Evolutionary conservation across 2,888 invertebrate genomes (phyloP), one percentile per base, ranked within the genome.

Genomic region (Chromoteleia sp.): DNA sequence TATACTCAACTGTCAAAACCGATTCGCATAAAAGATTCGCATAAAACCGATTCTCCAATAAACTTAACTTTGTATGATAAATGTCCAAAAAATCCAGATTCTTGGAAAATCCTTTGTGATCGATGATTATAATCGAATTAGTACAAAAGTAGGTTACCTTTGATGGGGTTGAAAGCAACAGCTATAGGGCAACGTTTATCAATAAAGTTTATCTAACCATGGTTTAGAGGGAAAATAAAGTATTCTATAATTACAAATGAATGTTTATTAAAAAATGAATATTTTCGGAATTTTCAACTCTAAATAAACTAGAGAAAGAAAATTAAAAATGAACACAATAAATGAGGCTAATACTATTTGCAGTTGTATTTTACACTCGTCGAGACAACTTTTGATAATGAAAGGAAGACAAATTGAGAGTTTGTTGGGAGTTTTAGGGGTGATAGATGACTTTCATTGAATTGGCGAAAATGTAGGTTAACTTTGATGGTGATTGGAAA

Each of bases 111-210:
- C 0, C 29, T 19, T 1, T 14, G 50, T 63, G 45, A 74, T 74
- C 25, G 54, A 59, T 63, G 56, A 54, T 54, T 63, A 56, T 63
- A 63, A 74, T 63, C 21, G 45, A 56, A 63, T 63, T 74, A 54
- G 43, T 39, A 17, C 52, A 63, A 59, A 74, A 63, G 58, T 74
- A 74, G 74, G 74, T 74, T 74, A 74, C 63, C 61, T 73, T 73
- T 63, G 73, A 73, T 73, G 63, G 73, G 43, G 52, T 63, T 73
- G 43, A 25, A 54, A 73, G 61, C 63, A 63, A 39, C 52, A 63
- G 43, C 63, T 73, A 73, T 54, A 45, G 63, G 61, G 43, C 33
- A 73, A 17, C 45, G 33, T 52, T 45, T 25, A 63, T 54, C 43
- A 63, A 63, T 54, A 43, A 41, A 73, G 21, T 63, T 63, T 30